phyloP scores from a whole-genome alignment of 2,888 invertebrate species.

The Leptura quadrifasciata region DNA sequence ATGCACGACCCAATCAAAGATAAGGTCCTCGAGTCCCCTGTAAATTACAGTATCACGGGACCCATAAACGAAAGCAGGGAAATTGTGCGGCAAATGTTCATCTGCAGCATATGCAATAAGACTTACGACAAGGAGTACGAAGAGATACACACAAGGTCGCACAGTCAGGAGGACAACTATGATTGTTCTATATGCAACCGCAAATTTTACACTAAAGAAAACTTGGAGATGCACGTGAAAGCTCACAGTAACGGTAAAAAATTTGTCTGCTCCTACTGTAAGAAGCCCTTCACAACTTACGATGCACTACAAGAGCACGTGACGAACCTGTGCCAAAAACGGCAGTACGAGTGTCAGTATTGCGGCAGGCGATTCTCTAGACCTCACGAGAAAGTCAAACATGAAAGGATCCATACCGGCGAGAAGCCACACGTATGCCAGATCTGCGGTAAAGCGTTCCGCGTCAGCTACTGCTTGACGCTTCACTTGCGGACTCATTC shows the following conservation, averaged over 20 bases:
- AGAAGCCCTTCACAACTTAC: slow-evolving; percentile 68
- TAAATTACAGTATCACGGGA: slow-evolving; percentile 69
- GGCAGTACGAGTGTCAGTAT: slow-evolving; percentile 82
- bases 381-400: slow-evolving; percentile 89
- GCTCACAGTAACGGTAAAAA: slow-evolving; percentile 80
- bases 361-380: slow-evolving; percentile 83
- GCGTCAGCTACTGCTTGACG: slow-evolving; percentile 87
- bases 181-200: slow-evolving; percentile 84
- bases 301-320: slow-evolving; percentile 69
- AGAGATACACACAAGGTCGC: slow-evolving; percentile 81
- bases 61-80: slow-evolving; percentile 66
- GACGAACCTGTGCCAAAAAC: slow-evolving; percentile 67
- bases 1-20: slow-evolving; percentile 84
- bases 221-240: slow-evolving; percentile 84
- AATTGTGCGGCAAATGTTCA: slow-evolving; percentile 66
- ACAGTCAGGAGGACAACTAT: slow-evolving; percentile 76
- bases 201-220: slow-evolving; percentile 80
- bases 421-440: slow-evolving; percentile 88
- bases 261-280: slow-evolving; percentile 71
- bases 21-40: slow-evolving; percentile 75
- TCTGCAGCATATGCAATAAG: slow-evolving; percentile 75
- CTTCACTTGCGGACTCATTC: slow-evolving; percentile 88
- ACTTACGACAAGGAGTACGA: slow-evolving; percentile 74
- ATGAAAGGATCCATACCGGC: slow-evolving; percentile 88
- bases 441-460: slow-evolving; percentile 87